Percentiles rank a stretch among this genome's conserved stretches.
These are phyloP conservation scores for Pogonomyrmex californicus DNA, from an alignment of 1,140 invertebrate species.

Conservation along the genomic window DNA sequence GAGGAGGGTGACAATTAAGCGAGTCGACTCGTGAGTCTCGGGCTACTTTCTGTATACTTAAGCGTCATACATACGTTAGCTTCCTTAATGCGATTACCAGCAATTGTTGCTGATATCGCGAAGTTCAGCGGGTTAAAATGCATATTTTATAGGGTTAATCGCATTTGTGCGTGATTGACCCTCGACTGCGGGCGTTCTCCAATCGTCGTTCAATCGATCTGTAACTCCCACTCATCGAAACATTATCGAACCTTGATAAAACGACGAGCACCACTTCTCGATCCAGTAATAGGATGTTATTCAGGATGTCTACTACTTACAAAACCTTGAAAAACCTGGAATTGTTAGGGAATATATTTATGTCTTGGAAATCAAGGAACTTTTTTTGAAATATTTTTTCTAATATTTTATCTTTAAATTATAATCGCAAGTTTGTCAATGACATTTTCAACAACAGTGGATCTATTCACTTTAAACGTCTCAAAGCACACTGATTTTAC, in stretches of 20 bases:
- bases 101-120: background rate
- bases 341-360: too few species aligned
- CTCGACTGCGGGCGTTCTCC: background rate
- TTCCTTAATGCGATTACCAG: background rate
- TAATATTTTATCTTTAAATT: too few species aligned
- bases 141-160: conserved; percentile 45
- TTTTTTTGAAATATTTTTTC: too few species aligned
- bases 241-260: background rate
- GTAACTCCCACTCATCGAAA: background rate
- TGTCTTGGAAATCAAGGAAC: too few species aligned
- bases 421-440: too few species aligned
- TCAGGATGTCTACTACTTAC: too few species aligned
- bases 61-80: too few species aligned
- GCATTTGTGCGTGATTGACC: conserved; percentile 14
- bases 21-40: background rate
- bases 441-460: too few species aligned
- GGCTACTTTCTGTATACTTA: background rate
- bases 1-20: background rate
- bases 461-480: too few species aligned
- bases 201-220: background rate
- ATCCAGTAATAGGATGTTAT: background rate
- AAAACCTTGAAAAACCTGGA: background rate
- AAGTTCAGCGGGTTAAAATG: conserved; percentile 6
- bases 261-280: background rate
- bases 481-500: too few species aligned